These are phyloP conservation scores for Galerucella pusilla DNA, from an alignment of 2,888 invertebrate genomes.

Conservation along the genomic window DNA sequence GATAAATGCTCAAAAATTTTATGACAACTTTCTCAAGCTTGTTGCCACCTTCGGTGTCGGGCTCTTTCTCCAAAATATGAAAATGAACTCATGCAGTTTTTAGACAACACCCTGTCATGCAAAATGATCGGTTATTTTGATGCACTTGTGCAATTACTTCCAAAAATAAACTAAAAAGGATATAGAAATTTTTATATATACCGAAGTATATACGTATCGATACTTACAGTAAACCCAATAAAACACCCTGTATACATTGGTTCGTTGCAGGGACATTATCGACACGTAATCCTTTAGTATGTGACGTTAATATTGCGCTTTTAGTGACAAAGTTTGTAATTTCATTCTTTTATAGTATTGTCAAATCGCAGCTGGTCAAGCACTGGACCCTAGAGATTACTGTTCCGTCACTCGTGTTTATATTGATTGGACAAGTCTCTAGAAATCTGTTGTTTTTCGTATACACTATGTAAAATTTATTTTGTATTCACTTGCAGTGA, in stretches of 20 bases:
- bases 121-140: no score
- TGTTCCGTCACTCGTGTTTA: not conserved
- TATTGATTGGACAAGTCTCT: not conserved
- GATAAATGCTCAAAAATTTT: no score
- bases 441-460: not conserved
- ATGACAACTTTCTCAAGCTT: no score
- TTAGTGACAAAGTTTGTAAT: constrained; percentile 1
- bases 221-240: not conserved
- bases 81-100: no score
- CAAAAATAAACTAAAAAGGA: no score
- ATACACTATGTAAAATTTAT: no score
- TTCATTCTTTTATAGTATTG: not conserved
- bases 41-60: no score
- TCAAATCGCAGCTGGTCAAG: constrained; percentile 17
- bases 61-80: no score
- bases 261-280: constrained; percentile 20
- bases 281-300: not conserved
- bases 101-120: no score
- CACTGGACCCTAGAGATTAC: constrained; percentile 14
- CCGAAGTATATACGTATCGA: not conserved
- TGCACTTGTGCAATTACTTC: no score
- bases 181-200: no score
- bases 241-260: constrained; percentile 26
- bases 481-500: no score
- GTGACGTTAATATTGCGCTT: not conserved